These are phyloP conservation scores for Ophion ellenae DNA, from an alignment of 2,888 invertebrate genomes.

Conservation along the genomic window DNA sequence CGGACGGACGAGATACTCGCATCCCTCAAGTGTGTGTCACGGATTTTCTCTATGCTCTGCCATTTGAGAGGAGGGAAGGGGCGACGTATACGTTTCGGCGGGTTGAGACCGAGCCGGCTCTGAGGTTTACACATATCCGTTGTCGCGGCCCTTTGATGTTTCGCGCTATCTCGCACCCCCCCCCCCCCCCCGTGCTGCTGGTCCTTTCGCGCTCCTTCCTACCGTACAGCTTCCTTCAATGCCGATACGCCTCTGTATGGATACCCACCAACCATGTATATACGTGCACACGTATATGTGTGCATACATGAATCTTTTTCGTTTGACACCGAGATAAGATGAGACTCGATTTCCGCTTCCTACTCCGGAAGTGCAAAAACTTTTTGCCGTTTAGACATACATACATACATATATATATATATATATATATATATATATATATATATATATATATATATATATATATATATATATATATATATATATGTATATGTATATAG, in stretches of 20 bases:
- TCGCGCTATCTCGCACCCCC: conserved; percentile 70
- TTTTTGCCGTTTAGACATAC: conserved; percentile 29
- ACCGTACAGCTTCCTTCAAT: conserved; percentile 55
- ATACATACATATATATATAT: background rate
- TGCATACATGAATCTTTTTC: conserved; percentile 16
- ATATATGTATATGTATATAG: background rate
- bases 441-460: background rate
- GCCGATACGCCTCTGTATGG: conserved; percentile 5
- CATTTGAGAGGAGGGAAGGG: background rate
- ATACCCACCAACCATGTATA: background rate
- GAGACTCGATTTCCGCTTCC: conserved; percentile 65
- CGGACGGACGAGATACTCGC: conserved; percentile 39
- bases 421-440: background rate
- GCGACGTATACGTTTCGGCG: conserved; percentile 29
- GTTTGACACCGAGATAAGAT: conserved; percentile 35
- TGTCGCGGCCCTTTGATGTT: conserved; percentile 82
- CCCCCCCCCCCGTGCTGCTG: conserved; percentile 34
- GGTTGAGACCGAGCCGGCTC: conserved; percentile 45
- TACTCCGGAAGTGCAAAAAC: conserved; percentile 52
- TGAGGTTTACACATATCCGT: conserved; percentile 82
- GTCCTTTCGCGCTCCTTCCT: conserved; percentile 38
- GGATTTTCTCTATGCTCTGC: conserved; percentile 50
- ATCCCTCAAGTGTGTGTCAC: conserved; percentile 24
- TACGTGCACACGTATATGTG: background rate
- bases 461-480: background rate